Conservation (phyloP, 2,888 invertebrate genomes). For the Plagodis pulveraria region DNA sequence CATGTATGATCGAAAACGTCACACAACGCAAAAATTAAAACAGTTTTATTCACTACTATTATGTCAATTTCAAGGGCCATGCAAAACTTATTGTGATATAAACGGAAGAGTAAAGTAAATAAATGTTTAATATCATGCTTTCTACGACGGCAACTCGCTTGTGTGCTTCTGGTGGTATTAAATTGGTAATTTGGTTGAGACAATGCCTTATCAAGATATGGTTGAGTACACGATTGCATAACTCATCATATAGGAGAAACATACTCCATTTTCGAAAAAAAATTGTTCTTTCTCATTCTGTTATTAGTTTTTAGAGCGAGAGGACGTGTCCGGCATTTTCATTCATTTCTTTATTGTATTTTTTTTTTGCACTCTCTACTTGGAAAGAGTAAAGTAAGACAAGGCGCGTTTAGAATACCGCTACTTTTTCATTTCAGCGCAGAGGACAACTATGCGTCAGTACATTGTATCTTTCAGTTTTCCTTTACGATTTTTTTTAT, state of each 20-base stretch:
- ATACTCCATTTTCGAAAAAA: no score
- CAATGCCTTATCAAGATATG: conserved; percentile 14
- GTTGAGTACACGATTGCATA: neutral
- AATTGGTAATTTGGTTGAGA: conserved; percentile 25
- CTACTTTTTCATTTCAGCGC: no score
- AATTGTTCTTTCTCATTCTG: no score
- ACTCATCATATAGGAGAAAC: neutral
- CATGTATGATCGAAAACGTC: conserved; percentile 40
- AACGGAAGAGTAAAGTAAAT: conserved; percentile 24
- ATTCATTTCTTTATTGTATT: no score
- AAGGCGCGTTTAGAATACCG: no score
- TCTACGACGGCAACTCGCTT: conserved; percentile 31
- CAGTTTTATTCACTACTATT: conserved; percentile 11
- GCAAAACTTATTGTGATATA: conserved; percentile 38
- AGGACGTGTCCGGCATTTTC: no score
- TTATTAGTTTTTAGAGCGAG: no score
- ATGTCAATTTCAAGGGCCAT: conserved; percentile 34
- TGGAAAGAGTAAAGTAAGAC: no score
- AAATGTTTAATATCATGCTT: conserved; percentile 33
- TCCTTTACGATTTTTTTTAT: no score
- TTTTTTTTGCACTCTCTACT: no score
- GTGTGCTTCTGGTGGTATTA: conserved; percentile 27
- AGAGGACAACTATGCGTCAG: no score
- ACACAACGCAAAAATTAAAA: conserved; percentile 34
- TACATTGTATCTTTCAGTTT: no score